Evolutionary conservation across 2,113 vertebrate genomes (phyloP), one percentile per base, ranked within the genome.

Genomic region (Xenopus borealis): DNA sequence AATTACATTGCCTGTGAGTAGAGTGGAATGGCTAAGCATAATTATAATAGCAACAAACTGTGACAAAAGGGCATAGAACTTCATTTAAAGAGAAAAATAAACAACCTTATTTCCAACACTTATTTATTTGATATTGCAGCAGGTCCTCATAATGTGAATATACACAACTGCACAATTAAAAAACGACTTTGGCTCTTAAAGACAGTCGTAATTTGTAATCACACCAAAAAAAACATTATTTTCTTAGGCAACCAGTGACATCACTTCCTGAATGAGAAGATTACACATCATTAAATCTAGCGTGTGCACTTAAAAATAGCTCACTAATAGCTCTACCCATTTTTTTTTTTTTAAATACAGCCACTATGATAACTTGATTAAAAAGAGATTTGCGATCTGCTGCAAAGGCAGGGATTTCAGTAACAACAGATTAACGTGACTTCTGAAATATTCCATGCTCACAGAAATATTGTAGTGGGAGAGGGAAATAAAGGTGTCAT

Each of bases 281-380:
- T 81, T 81, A 79, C 70, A 81, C 79, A 57, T 83, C 81, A 81
- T 83, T 79, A 62, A 71, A 27, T 67, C 80, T 79, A 18, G 74
- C 1, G 62, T 81, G 80, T 47, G 65, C 62, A 11, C 74, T 74
- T 85, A 88, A 88, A 88, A 85, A 84, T 84, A 89, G 79, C 80
- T 80, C 40, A 72, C 69, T 79, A 84, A 85, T 87, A 85, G 85
- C 83, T 84, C 82, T 80, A 67, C 67, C 72, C 47, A 0, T 80
- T 82, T 71, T 82, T 82, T 80, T 80, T 82, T 71, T 82, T 82
- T 80, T 88, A 83, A 87, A 86, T 83, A 82, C 77, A 71, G 66
- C 81, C 80, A 55, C 46, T 40, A 66, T 69, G 66, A 67, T 81
- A 82, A 76, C 82, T 80, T 83, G 83, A 76, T 80, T 71, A 80